Evolutionary conservation across 1,140 invertebrate genomes (phyloP).

Genomic region (Mylabris phalerata): DNA sequence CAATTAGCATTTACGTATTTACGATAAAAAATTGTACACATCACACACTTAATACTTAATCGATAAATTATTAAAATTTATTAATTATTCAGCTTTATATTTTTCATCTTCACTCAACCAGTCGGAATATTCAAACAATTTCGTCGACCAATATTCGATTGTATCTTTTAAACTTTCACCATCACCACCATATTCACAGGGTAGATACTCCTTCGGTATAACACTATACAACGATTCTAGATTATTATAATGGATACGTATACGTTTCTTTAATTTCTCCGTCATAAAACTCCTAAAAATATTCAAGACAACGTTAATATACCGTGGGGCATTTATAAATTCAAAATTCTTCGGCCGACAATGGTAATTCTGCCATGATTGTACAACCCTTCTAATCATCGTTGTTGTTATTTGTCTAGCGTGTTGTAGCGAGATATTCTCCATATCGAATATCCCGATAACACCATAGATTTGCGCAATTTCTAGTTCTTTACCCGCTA

Average conservation of each 20-base stretch:
- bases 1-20: too few relatives aligned
- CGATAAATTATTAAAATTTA: too few relatives aligned
- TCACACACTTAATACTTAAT: too few relatives aligned
- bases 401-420: constrained; percentile 52
- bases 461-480: constrained; percentile 52
- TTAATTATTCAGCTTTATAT: constrained; percentile 43
- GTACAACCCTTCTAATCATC: constrained; percentile 52
- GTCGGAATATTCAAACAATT: constrained; percentile 43
- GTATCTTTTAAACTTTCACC: constrained; percentile 47
- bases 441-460: constrained; percentile 54
- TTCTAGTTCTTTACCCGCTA: constrained; percentile 47
- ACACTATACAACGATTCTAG: constrained; percentile 41
- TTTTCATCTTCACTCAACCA: constrained; percentile 54
- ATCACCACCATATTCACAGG: constrained; percentile 54
- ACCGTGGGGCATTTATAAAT: constrained; percentile 61
- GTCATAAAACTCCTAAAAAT: constrained; percentile 66
- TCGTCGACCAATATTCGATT: constrained; percentile 50
- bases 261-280: constrained; percentile 54
- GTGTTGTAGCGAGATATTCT: constrained; percentile 51
- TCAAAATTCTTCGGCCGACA: constrained; percentile 59
- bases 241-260: constrained; percentile 47
- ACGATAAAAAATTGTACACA: too few relatives aligned
- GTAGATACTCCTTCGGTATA: constrained; percentile 47
- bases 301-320: constrained; percentile 61
- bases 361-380: constrained; percentile 65